Conservation (phyloP, 2,797 vertebrate species). For the Pagetopsis macropterus region DNA sequence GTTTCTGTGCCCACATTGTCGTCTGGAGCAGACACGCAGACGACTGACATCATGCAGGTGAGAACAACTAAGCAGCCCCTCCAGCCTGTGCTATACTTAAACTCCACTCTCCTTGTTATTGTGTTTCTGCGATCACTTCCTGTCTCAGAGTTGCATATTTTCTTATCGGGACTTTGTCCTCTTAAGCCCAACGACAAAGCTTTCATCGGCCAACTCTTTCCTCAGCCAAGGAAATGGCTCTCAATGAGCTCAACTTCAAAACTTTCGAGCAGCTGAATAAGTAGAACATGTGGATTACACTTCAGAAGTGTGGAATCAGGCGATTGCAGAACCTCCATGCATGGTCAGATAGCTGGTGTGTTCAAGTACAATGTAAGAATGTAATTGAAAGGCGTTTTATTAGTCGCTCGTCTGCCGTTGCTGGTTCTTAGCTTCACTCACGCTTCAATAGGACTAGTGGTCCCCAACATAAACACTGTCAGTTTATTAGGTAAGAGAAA, state of each 20-base stretch:
- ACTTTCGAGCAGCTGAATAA: not conserved
- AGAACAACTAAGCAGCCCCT: not conserved
- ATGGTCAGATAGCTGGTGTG: not conserved
- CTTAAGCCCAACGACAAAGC: not conserved
- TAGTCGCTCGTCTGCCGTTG: not conserved
- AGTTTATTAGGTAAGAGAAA: too few relatives aligned
- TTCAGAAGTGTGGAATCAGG: not conserved
- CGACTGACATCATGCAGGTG: not conserved
- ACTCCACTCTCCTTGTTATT: not conserved
- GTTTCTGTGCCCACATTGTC: not conserved
- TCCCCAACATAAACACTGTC: too few relatives aligned
- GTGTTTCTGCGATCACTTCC: not conserved
- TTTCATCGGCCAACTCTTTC: not conserved
- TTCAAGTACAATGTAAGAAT: not conserved
- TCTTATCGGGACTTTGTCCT: not conserved
- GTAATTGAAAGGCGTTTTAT: not conserved
- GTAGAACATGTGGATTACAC: not conserved
- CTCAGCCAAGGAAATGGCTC: not conserved
- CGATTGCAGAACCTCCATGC: not conserved
- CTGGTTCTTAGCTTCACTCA: not conserved
- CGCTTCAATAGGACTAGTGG: too few relatives aligned
- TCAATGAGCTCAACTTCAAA: not conserved
- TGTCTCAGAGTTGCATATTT: not conserved
- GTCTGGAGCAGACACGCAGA: not conserved
- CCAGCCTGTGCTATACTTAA: not conserved